These are phyloP conservation scores for Eledona agricola DNA, from an alignment of 2,888 invertebrate species.

Conservation along the genomic window DNA sequence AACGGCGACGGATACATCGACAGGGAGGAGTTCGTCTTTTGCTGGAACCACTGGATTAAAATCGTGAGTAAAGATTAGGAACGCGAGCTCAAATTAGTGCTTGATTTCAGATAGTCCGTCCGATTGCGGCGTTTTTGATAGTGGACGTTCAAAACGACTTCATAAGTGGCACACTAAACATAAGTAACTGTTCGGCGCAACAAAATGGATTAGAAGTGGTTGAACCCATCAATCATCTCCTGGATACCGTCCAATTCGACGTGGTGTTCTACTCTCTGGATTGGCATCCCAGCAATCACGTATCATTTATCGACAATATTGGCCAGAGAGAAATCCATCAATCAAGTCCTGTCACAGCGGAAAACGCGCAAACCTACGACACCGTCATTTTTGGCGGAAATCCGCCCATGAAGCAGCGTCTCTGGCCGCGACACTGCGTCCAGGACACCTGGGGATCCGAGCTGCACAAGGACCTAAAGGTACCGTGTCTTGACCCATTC, in stretches of 20 bases:
- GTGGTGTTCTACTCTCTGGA: slow-evolving; percentile 92
- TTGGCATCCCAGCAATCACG: slow-evolving; percentile 97
- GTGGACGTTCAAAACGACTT: slow-evolving; percentile 99
- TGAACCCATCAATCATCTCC: slow-evolving; percentile 86
- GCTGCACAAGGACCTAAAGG: slow-evolving; percentile 88
- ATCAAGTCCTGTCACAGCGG: slow-evolving; percentile 76
- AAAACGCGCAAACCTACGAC: slow-evolving; percentile 85
- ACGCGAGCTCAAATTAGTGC: not conserved
- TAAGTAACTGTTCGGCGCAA: slow-evolving; percentile 91
- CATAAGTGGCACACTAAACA: slow-evolving; percentile 91
- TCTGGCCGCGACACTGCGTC: slow-evolving; percentile 97
- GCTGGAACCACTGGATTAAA: slow-evolving; percentile 93
- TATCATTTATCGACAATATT: slow-evolving; percentile 95
- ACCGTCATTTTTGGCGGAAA: slow-evolving; percentile 92
- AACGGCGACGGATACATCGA: slow-evolving; percentile 81
- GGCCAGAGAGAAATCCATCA: slow-evolving; percentile 77
- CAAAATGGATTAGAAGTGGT: slow-evolving; percentile 91
- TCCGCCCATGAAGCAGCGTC: slow-evolving; percentile 83
- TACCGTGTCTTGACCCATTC: slow-evolving; percentile 50
- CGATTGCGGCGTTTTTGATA: slow-evolving; percentile 87
- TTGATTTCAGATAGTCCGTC: slow-evolving; percentile 80
- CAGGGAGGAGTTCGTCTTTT: slow-evolving; percentile 83
- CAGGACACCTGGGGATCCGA: slow-evolving; percentile 96
- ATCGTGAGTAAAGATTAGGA: slow-evolving; percentile 71
- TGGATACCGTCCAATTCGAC: slow-evolving; percentile 85